Base-by-base conservation (phyloP, 2,113 vertebrate species). In the Aramus guarauna region DNA sequence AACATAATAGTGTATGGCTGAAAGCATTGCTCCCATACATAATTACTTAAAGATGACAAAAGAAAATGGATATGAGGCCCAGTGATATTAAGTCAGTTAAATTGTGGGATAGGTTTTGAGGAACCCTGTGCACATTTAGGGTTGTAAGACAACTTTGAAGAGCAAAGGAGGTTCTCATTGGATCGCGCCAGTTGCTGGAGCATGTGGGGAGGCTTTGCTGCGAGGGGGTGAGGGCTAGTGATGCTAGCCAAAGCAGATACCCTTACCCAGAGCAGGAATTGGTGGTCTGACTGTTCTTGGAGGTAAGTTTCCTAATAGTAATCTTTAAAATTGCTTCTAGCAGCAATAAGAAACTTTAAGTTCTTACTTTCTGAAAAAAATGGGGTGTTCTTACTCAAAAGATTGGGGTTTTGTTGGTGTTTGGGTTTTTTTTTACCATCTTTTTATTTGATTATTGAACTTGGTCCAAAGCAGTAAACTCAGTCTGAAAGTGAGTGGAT, bases 51-150 rank as follows among this genome's bases (percentile, higher is more conserved):
- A 45, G 22, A 34, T 0, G 3, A 34, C 39, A 29, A 34, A 82
- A 76, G 20, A 21, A 53, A 37, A 43, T 27, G 7, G 14, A 3
- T 85, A 1, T 4, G 29, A 64, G 23, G n/a, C 43, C 16, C 17
- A 37, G 37, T 10, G 21, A 9, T 67, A 22, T 32, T 52, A 67
- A 52, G 12, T 14, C 16, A 7, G 8, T 55, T 75, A 87, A 77
- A 34, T 55, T n/a, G 20, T 41, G 30, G 55, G 29, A 23, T 27
- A 32, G 17, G 15, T 64, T 68, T 17, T 71, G 67, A 63, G 76
- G 34, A 69, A 3, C 55, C 48, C 18, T 37, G 3, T 64, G 30
- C 24, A 12, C 0, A 0, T 68, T 66, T 30, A 63, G 68, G 26
- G 16, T 41, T 83, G 29, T 73, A 55, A 53, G 67, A 34, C 34